Conservation (phyloP, 2,888 invertebrate genomes). For the Mongoloraphidia duomilia region DNA sequence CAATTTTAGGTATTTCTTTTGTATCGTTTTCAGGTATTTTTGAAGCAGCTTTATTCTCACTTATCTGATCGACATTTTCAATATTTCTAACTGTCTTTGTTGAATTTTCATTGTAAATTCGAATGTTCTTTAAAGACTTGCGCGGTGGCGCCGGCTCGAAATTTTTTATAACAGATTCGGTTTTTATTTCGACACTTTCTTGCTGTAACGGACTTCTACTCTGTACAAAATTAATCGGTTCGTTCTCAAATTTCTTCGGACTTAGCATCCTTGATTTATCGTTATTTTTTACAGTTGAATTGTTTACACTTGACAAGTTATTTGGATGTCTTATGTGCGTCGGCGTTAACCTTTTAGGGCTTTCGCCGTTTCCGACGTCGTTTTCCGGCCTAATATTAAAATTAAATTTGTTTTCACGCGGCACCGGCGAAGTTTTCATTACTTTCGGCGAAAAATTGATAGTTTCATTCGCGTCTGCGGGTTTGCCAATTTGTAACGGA, state of each 20-base stretch:
- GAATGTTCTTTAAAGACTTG: slow-evolving; percentile 2
- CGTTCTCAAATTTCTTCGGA: neutral
- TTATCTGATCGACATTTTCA: slow-evolving; percentile 9
- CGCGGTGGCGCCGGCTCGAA: neutral
- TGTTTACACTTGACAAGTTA: too few species aligned
- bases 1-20: slow-evolving; percentile 11
- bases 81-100: slow-evolving; percentile 2
- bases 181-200: neutral
- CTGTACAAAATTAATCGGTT: neutral
- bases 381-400: neutral
- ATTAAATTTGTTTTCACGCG: neutral
- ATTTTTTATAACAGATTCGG: neutral
- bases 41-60: slow-evolving; percentile 1
- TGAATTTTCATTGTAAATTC: slow-evolving; percentile 2
- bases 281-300: too few species aligned
- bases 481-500: slow-evolving; percentile 16
- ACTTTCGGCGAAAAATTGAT: slow-evolving; percentile 1
- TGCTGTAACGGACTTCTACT: neutral
- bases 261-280: too few species aligned
- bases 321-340: too few species aligned
- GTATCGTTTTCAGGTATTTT: slow-evolving; percentile 4
- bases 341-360: too few species aligned
- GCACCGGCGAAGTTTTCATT: slow-evolving; percentile 1
- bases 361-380: too few species aligned
- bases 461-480: neutral